Percentiles rank a stretch among this genome's conserved stretches.
These are phyloP conservation scores for Platyura marginata DNA, from an alignment of 1,140 invertebrate genomes.

Conservation along the genomic window DNA sequence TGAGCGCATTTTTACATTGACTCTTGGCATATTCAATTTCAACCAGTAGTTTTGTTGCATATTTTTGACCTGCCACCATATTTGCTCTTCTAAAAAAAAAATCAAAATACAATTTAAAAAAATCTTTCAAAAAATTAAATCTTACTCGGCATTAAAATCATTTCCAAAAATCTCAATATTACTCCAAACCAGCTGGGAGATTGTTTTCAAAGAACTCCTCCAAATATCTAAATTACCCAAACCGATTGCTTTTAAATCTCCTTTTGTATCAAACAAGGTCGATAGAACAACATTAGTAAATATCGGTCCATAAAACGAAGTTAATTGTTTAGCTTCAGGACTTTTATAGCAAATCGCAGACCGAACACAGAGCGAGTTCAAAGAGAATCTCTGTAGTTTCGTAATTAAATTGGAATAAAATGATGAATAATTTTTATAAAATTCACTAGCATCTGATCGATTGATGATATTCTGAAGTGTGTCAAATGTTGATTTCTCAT, in stretches of 20 bases:
- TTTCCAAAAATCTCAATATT: neutral
- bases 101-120: no score
- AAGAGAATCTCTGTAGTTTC: neutral
- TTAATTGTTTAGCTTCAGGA: no score
- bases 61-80: neutral
- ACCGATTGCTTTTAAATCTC: slow-evolving; percentile 11
- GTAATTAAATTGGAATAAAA: neutral
- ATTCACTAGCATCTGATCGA: no score
- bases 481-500: no score
- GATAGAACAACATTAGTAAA: neutral
- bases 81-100: neutral
- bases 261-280: neutral
- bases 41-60: slow-evolving; percentile 8
- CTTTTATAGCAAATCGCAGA: no score
- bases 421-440: neutral
- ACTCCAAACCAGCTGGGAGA: neutral
- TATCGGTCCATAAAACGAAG: neutral
- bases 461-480: no score
- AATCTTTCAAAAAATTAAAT: no score
- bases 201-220: slow-evolving; percentile 10
- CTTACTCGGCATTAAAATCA: neutral
- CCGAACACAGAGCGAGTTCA: slow-evolving; percentile 9
- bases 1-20: neutral
- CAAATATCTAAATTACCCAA: slow-evolving; percentile 14
- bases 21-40: slow-evolving; percentile 11